A percentile compares a stretch with the other conserved stretches of the same genome.
Conservation (phyloP, 1,140 invertebrate genomes). For the Drosophila tsacasi region DNA sequence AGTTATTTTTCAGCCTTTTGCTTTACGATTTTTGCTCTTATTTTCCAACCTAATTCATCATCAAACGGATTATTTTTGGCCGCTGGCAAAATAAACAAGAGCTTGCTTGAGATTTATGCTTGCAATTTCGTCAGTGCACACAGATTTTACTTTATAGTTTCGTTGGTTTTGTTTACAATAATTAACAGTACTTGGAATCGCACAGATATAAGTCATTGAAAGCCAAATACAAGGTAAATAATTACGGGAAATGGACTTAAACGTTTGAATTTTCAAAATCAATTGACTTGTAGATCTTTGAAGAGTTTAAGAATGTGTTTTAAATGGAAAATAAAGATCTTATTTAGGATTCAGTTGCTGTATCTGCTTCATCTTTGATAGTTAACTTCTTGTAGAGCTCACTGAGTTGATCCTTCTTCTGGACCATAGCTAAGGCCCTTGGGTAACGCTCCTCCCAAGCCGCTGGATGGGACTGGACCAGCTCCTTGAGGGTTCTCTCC, state of each 20-base stretch:
- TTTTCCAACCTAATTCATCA: slow-evolving; percentile 41
- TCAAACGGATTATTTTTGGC: slow-evolving; percentile 42
- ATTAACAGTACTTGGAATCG: slow-evolving; percentile 10
- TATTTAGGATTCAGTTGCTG: neutral
- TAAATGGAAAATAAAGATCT: neutral
- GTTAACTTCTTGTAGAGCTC: slow-evolving; percentile 53
- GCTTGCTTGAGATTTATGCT: slow-evolving; percentile 31
- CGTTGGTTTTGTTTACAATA: slow-evolving; percentile 33
- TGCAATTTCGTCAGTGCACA: slow-evolving; percentile 13
- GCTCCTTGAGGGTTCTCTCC: slow-evolving; percentile 60
- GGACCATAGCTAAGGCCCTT: slow-evolving; percentile 38
- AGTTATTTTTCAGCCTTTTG: slow-evolving; percentile 34
- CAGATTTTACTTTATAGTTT: slow-evolving; percentile 37
- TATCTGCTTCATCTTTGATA: slow-evolving; percentile 16
- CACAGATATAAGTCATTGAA: slow-evolving; percentile 22
- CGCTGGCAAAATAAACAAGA: slow-evolving; percentile 38
- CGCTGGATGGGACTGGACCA: slow-evolving; percentile 49
- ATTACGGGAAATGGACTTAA: slow-evolving; percentile 9
- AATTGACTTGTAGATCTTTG: neutral
- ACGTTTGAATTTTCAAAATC: slow-evolving; percentile 1
- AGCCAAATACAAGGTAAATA: slow-evolving; percentile 30
- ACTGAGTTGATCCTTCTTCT: slow-evolving; percentile 35
- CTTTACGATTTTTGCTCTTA: slow-evolving; percentile 11
- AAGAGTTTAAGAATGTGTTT: neutral
- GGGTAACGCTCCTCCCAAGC: slow-evolving; percentile 63